phyloP scores from a whole-genome alignment of 1,140 invertebrate genomes.

The Pogonognathellus flavescens region DNA sequence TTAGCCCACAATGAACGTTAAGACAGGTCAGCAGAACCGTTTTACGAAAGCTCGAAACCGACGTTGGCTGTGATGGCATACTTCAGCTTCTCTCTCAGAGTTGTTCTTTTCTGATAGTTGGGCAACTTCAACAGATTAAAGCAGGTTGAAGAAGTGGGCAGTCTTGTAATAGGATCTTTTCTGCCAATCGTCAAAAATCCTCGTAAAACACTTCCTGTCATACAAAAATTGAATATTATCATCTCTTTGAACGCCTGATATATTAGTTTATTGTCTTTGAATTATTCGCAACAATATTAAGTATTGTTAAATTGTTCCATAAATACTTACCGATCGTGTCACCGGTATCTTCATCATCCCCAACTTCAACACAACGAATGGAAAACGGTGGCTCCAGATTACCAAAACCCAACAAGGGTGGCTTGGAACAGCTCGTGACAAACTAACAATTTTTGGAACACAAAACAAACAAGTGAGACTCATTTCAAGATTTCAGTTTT shows the following conservation, averaged over 20 bases:
- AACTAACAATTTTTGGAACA: slow-evolving; percentile 79
- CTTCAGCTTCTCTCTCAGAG: slow-evolving; percentile 93
- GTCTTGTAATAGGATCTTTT: slow-evolving; percentile 92
- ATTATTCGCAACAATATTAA: background rate
- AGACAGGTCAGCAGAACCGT: background rate
- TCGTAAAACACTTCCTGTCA: slow-evolving; percentile 89
- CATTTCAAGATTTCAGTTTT: background rate
- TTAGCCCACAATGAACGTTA: background rate
- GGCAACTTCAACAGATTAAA: slow-evolving; percentile 99
- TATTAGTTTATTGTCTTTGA: no score
- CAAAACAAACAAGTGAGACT: slow-evolving; percentile 25
- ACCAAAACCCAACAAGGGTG: slow-evolving; percentile 96
- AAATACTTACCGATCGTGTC: slow-evolving; percentile 85
- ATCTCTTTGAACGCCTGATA: no score
- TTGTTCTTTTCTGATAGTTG: slow-evolving; percentile 97
- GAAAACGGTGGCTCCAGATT: slow-evolving; percentile 98
- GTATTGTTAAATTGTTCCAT: slow-evolving; percentile 7
- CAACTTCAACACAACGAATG: slow-evolving; percentile 98
- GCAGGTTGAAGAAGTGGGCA: slow-evolving; percentile 98
- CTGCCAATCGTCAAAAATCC: slow-evolving; percentile 98
- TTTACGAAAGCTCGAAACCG: slow-evolving; percentile 96
- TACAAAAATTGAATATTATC: background rate
- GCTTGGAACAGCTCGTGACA: slow-evolving; percentile 98
- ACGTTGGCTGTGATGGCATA: slow-evolving; percentile 98
- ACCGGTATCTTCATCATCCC: slow-evolving; percentile 97